phyloP scores from a whole-genome alignment of 2,888 invertebrate species.

The Drosophila austrosaltans region DNA sequence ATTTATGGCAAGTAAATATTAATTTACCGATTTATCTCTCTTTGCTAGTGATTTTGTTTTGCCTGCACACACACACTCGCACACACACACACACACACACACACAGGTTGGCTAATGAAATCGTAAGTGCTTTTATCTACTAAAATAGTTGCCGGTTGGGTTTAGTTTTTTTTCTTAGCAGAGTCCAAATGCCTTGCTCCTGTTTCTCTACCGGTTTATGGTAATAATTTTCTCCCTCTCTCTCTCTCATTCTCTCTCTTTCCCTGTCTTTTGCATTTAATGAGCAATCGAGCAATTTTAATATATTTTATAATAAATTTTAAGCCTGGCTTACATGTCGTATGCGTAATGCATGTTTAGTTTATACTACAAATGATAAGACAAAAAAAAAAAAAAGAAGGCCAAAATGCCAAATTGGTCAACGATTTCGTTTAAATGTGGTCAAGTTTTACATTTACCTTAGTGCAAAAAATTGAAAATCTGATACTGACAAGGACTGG shows the following conservation, averaged over 20 bases:
- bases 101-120: constrained; percentile 71
- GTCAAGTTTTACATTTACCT: constrained; percentile 40
- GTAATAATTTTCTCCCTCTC: constrained; percentile 15
- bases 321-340: constrained; percentile 29
- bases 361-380: background rate
- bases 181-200: constrained; percentile 39
- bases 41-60: constrained; percentile 63
- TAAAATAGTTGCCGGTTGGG: constrained; percentile 66
- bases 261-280: constrained; percentile 48
- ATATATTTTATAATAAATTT: constrained; percentile 54
- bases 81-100: background rate
- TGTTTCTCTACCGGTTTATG: constrained; percentile 60
- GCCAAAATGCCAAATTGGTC: background rate
- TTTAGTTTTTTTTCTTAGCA: constrained; percentile 25
- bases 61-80: constrained; percentile 40
- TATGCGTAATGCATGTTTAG: constrained; percentile 42
- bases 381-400: background rate
- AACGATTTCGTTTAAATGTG: background rate
- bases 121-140: constrained; percentile 75
- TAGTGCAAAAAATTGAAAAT: constrained; percentile 47
- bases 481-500: constrained; percentile 45
- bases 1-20: constrained; percentile 59
- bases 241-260: constrained; percentile 11
- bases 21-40: constrained; percentile 58
- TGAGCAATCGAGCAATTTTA: constrained; percentile 51